These are phyloP conservation scores for Merodon equestris DNA, from an alignment of 2,888 invertebrate species.

Conservation along the genomic window DNA sequence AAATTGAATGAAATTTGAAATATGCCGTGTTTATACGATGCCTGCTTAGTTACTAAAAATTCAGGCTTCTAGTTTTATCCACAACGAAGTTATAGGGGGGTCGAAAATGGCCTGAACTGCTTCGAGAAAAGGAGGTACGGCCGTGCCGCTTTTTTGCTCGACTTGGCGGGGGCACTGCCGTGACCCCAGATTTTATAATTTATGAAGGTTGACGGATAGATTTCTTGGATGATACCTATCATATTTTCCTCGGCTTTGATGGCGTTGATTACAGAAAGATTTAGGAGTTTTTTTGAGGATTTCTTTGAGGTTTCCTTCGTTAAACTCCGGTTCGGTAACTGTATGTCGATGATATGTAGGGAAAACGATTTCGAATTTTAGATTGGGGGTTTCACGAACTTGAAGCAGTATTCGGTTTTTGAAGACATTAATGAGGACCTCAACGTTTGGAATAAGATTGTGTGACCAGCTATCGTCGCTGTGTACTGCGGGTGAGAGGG, in stretches of 20 bases:
- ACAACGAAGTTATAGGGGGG: no score
- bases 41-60: no score
- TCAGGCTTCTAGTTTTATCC: no score
- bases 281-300: slow-evolving; percentile 1
- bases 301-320: not conserved
- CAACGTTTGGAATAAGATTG: slow-evolving; percentile 26
- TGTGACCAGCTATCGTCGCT: slow-evolving; percentile 28
- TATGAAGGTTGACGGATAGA: slow-evolving; percentile 6
- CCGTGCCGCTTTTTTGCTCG: no score
- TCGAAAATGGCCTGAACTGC: no score
- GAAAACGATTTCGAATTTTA: slow-evolving; percentile 8
- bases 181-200: slow-evolving; percentile 17
- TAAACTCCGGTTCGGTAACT: not conserved
- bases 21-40: no score
- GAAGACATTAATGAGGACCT: slow-evolving; percentile 36
- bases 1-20: no score
- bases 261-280: not conserved
- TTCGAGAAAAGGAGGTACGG: no score
- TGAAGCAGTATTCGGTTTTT: slow-evolving; percentile 24
- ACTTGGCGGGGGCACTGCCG: no score
- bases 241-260: slow-evolving; percentile 10
- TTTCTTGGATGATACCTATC: slow-evolving; percentile 17
- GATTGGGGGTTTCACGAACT: not conserved
- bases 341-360: not conserved
- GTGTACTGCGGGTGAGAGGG: slow-evolving; percentile 24